Evolutionary conservation across 2,888 invertebrate species (phyloP), one percentile per base, ranked within the genome.

Genomic region (Neria commutata): DNA sequence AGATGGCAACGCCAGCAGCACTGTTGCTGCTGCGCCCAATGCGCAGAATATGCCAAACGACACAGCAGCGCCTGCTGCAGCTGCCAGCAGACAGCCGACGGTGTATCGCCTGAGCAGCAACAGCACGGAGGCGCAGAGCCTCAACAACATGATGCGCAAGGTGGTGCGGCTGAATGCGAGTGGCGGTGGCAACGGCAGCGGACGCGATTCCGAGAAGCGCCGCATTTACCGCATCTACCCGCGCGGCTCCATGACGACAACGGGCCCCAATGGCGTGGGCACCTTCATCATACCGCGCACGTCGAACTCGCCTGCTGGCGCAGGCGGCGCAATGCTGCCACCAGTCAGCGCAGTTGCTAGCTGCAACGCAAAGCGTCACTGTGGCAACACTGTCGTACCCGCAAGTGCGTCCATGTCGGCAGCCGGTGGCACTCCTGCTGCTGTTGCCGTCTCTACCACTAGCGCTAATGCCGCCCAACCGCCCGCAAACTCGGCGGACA

Each of bases 141-240:
- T 34, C n/a, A n/a, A n/a, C n/a, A n/a, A n/a, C 34, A 52, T 21
- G 54, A 64, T 47, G 0, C 70, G 53, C 48, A 65, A 42, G 56
- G 62, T 70, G 1, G 59, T 64, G 3, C 70, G 67, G 55, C 55
- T 66, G 17, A 53, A 54, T 3, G 63, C 56, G 0, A 14, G 52
- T 4, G 26, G 19, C 33, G 26, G 52, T 8, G 45, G 56, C 14
- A 50, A 60, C 8, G 58, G 62, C 21, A 56, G 57, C 8, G 26
- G 59, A 1, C 54, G 54, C 1, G 63, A 68, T 4, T 61, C 61
- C 2, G 64, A 63, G 11, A 62, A 60, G 8, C 61, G 59, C 11
- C 62, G 66, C 8, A 47, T 68, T 1, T 68, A 61, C 60, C 66
- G 67, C 4, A 63, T 66, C 2, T 56, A 62, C 25, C 65, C 65